phyloP scores from a whole-genome alignment of 2,888 invertebrate species.

The Andricus quercusramuli region DNA sequence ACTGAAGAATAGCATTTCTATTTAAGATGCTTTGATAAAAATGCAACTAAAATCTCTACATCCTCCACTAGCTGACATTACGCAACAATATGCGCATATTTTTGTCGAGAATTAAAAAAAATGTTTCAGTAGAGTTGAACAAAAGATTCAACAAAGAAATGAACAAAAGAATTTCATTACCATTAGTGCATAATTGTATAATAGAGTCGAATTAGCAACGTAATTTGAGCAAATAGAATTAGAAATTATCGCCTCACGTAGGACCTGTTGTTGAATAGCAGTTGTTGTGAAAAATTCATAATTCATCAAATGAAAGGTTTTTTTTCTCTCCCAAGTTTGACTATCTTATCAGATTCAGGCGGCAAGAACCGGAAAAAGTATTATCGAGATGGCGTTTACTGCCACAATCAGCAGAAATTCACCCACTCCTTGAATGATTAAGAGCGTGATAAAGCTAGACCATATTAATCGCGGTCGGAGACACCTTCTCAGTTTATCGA shows the following conservation, averaged over 20 bases:
- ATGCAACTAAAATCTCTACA: neutral
- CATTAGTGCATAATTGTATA: neutral
- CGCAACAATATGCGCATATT: too few species aligned
- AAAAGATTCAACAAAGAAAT: neutral
- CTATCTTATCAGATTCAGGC: constrained; percentile 35
- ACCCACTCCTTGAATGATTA: constrained; percentile 38
- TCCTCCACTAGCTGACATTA: too few species aligned
- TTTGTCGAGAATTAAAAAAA: too few species aligned
- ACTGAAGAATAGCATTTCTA: neutral
- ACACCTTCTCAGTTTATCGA: constrained; percentile 36
- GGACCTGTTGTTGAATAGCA: constrained; percentile 10
- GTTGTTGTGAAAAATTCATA: constrained; percentile 16
- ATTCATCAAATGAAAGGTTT: constrained; percentile 22
- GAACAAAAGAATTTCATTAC: neutral
- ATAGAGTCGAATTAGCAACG: neutral
- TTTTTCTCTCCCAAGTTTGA: constrained; percentile 17
- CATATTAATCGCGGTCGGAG: constrained; percentile 45
- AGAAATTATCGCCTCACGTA: neutral
- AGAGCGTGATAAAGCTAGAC: constrained; percentile 54
- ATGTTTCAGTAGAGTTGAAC: neutral
- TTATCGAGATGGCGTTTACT: constrained; percentile 31
- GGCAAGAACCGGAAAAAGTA: constrained; percentile 36
- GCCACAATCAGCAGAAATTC: constrained; percentile 33
- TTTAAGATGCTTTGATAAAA: neutral
- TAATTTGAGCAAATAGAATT: neutral